Base-by-base conservation (phyloP, 2,797 vertebrate species). In the Chrysocyon brachyurus region DNA sequence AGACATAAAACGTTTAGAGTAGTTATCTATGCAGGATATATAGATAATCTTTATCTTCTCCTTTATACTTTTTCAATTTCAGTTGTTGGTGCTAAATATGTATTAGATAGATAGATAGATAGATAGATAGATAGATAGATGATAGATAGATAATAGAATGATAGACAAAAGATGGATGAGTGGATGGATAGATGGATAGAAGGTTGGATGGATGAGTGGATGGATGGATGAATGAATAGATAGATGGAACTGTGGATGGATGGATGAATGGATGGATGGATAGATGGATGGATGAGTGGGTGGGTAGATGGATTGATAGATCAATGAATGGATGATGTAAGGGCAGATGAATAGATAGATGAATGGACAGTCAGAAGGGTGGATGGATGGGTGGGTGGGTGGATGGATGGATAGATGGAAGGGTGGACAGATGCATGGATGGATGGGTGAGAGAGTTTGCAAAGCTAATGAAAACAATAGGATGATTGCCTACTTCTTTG, bases 21-120 rank as follows among this genome's bases (percentile, higher is more conserved):
- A 36, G 21, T 52, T 28, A 1, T 31, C n/a, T 6, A 1, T 17
- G 2, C 0, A 21, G 26, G 40, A 3, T 40, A n/a, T 4, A 3
- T 4, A 10, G 24, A 6, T 16, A 3, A 33, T 33, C 36, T n/a
- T 59, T 26, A 4, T 4, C 9, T 11, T 61, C 64, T 64, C 33
- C 52, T 12, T 21, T 15, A 68, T 1, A 15, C 17, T 52, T 61
- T 46, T 40, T 73, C 26, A 8, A 14, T 72, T 72, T 88, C 36
- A 22, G 7, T 61, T 79, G 57, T 64, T 33, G 54, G 22, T 36
- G 52, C 46, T 36, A 36, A 57, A 33, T 5, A 2, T n/a, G 68
- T 64, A 2, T 78, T 46, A 31, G 14, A 31, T 15, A 33, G n/a
- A 5, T 2, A 19, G 77, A 54, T 10, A 7, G 28, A 52, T 26